Percentiles rank a stretch among this genome's conserved stretches.
These are phyloP conservation scores for Trematocara marginatum DNA, from an alignment of 2,113 vertebrate genomes.

Conservation along the genomic window DNA sequence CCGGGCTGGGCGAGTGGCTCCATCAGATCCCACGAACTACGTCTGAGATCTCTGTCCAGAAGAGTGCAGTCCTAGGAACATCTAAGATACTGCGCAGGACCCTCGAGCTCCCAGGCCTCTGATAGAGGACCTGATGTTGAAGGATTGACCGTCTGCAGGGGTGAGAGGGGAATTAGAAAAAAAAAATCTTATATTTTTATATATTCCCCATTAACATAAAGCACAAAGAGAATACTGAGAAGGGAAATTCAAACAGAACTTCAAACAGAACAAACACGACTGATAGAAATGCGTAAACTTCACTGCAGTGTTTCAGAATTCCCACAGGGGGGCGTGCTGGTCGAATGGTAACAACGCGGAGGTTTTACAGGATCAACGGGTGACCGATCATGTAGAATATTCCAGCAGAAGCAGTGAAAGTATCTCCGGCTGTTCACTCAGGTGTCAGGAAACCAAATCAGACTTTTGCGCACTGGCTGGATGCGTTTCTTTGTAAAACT, in stretches of 20 bases:
- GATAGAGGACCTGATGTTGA: rapidly evolving
- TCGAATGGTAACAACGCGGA: not conserved
- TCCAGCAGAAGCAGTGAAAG: not conserved
- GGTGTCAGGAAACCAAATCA: not conserved
- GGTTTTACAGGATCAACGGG: not conserved
- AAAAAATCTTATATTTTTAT: rapidly evolving
- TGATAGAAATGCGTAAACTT: not conserved
- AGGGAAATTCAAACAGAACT: not conserved
- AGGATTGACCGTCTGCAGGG: not conserved
- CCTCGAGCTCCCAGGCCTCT: not conserved
- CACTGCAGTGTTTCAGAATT: not conserved
- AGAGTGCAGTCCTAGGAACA: not conserved
- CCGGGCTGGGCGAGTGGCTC: rapidly evolving
- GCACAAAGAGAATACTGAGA: not conserved
- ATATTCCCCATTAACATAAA: not conserved
- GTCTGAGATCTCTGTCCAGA: not conserved
- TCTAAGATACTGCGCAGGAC: not conserved
- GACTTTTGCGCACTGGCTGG: not conserved
- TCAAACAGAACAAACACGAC: not conserved
- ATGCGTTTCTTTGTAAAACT: not conserved
- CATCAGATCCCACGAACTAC: not conserved
- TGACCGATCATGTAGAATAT: not conserved
- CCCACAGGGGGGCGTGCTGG: not conserved
- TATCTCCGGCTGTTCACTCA: not conserved
- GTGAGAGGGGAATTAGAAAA: too few species aligned